Percentiles rank a stretch among this genome's conserved stretches.
Evolutionary conservation across 2,797 vertebrate species (phyloP).

Genomic region (Enteromius viviparus): DNA sequence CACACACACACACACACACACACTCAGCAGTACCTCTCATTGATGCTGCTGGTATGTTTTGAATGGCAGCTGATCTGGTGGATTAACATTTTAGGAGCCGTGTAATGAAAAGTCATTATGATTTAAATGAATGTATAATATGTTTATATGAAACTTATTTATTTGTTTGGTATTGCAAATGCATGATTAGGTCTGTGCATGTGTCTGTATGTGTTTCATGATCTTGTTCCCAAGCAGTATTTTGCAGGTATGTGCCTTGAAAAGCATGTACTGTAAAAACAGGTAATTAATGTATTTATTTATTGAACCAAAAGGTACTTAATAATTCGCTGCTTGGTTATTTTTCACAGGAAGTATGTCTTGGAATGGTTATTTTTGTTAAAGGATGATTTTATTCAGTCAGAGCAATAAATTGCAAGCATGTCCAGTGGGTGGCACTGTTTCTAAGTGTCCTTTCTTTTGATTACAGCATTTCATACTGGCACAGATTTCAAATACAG

Average conservation of each 20-base stretch:
- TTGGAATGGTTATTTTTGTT: slow-evolving; percentile 21
- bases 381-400: slow-evolving; percentile 40
- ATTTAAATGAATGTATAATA: slow-evolving; percentile 36
- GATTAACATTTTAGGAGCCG: not conserved
- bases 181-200: slow-evolving; percentile 27
- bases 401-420: slow-evolving; percentile 28
- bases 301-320: not conserved
- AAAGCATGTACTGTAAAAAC: slow-evolving; percentile 10
- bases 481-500: slow-evolving; percentile 27
- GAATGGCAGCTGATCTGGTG: slow-evolving; percentile 20
- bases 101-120: slow-evolving; percentile 10
- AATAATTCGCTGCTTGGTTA: not conserved
- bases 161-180: slow-evolving; percentile 9
- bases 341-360: slow-evolving; percentile 12
- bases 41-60: slow-evolving; percentile 11
- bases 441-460: slow-evolving; percentile 10
- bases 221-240: not conserved
- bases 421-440: slow-evolving; percentile 50
- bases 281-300: slow-evolving; percentile 7
- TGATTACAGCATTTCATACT: not conserved
- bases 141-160: slow-evolving; percentile 30
- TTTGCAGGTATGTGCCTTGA: not conserved
- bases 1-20: slow-evolving; percentile 9
- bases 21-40: not conserved
- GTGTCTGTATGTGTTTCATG: not conserved